A percentile compares a stretch with the other conserved stretches of the same genome.
These are phyloP conservation scores for Gallinago paraguaiae DNA, from an alignment of 2,113 vertebrate species.

Conservation along the genomic window DNA sequence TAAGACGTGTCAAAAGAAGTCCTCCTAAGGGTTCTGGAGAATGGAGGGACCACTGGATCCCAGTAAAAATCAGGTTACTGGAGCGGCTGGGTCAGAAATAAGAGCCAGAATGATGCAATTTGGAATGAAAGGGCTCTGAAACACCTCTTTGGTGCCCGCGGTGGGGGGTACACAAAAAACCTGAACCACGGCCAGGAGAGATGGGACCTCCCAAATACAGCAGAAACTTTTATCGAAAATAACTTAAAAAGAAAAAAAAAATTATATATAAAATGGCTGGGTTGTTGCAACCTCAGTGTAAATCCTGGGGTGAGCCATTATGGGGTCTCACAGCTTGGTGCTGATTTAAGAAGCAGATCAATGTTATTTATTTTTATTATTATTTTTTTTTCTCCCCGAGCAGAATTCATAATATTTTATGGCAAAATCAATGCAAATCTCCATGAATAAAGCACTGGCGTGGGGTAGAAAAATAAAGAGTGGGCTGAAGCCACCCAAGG, in stretches of 20 bases:
- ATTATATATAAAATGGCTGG: not conserved
- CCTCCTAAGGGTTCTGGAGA: not conserved
- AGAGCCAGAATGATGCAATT: not conserved
- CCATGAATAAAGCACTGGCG: slow-evolving; percentile 11
- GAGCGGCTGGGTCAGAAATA: not conserved
- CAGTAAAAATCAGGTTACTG: not conserved
- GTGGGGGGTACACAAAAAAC: fast-evolving
- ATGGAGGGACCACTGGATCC: fast-evolving
- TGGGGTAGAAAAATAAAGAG: not conserved
- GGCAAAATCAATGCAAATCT: slow-evolving; percentile 67
- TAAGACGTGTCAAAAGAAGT: not conserved
- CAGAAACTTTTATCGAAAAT: not conserved
- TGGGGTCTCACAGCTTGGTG: not conserved
- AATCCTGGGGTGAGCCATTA: slow-evolving; percentile 39
- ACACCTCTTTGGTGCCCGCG: fast-evolving
- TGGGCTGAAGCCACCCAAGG: not conserved
- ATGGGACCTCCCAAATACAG: not conserved
- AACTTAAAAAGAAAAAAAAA: not conserved
- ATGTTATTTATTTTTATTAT: not conserved
- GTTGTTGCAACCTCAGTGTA: not conserved
- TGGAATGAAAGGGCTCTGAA: not conserved
- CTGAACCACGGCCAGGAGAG: fast-evolving
- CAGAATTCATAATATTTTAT: slow-evolving; percentile 63
- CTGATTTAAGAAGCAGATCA: slow-evolving; percentile 31
- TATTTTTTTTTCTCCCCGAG: not conserved